Percentiles rank a stretch among this genome's conserved stretches.
These are phyloP conservation scores for Cryptoblepharus egeriae DNA, from an alignment of 2,797 vertebrate species.

Conservation along the genomic window DNA sequence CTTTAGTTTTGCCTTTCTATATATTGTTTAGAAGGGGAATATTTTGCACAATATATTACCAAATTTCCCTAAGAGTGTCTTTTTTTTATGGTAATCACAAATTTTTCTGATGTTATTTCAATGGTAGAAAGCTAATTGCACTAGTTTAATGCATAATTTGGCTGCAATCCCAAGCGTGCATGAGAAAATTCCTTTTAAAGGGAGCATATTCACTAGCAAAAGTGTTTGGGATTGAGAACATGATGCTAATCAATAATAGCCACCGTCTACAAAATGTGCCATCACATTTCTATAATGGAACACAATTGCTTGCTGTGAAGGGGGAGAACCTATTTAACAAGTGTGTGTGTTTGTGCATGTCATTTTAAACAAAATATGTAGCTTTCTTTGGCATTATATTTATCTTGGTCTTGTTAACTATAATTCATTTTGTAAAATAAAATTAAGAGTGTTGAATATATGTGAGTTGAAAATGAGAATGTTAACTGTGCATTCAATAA, in stretches of 20 bases:
- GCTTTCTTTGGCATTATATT: conserved; percentile 11
- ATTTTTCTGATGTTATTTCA: background rate
- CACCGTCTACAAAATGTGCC: conserved; percentile 9
- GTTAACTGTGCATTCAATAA: conserved; percentile 8
- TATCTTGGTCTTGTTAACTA: conserved; percentile 1
- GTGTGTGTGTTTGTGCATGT: background rate
- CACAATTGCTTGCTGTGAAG: background rate
- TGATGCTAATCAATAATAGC: background rate
- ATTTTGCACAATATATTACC: background rate
- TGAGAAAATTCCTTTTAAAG: background rate
- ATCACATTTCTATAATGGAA: conserved; percentile 6
- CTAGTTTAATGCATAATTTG: background rate
- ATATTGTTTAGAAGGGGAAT: background rate
- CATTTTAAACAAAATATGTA: background rate
- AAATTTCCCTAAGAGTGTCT: background rate
- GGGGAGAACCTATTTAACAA: background rate
- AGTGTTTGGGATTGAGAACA: background rate
- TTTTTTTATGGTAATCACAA: background rate
- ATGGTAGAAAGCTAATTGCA: background rate
- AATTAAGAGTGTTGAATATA: conserved; percentile 15
- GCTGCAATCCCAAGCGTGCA: background rate
- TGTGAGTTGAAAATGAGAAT: conserved; percentile 28
- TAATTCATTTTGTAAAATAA: conserved; percentile 36
- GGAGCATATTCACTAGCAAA: background rate
- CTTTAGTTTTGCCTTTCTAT: background rate